A percentile compares a stretch with the other conserved stretches of the same genome.
phyloP scores from a whole-genome alignment of 2,797 vertebrate genomes.

The Phataginus tricuspis region DNA sequence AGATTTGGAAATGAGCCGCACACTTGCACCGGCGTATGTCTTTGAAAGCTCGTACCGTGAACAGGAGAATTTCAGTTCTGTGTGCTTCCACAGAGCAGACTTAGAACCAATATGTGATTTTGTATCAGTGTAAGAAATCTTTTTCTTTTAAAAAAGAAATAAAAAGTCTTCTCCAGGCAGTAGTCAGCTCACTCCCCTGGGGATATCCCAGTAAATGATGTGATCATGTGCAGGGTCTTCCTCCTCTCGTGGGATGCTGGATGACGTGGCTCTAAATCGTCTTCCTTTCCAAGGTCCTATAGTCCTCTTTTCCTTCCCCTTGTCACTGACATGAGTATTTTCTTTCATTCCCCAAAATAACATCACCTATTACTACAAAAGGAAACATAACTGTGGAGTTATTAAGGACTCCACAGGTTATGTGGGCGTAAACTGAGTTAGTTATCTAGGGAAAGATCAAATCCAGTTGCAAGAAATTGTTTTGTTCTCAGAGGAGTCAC shows the following conservation, averaged over 20 bases:
- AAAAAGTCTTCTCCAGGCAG: not conserved
- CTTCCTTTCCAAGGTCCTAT: not conserved
- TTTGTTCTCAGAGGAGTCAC: not conserved
- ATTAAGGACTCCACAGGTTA: not conserved
- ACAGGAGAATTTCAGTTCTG: not conserved
- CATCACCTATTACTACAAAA: slow-evolving; percentile 1
- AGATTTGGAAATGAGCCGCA: not conserved
- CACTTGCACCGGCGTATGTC: not conserved
- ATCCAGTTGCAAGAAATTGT: not conserved
- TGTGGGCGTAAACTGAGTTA: not conserved
- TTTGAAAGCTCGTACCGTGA: not conserved
- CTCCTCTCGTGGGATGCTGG: not conserved
- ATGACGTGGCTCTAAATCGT: not conserved
- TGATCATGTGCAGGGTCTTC: not conserved
- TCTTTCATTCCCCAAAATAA: not conserved
- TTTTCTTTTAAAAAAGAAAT: not conserved
- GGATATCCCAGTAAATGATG: fast-evolving
- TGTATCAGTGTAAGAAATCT: not conserved
- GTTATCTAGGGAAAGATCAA: not conserved
- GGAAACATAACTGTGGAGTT: not conserved
- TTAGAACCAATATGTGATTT: not conserved
- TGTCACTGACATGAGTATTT: not conserved
- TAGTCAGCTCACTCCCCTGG: not conserved
- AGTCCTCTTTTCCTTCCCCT: not conserved
- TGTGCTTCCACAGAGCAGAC: not conserved